These are phyloP conservation scores for Ommatoiulus sabulosus DNA, from an alignment of 2,888 invertebrate species.

Conservation along the genomic window DNA sequence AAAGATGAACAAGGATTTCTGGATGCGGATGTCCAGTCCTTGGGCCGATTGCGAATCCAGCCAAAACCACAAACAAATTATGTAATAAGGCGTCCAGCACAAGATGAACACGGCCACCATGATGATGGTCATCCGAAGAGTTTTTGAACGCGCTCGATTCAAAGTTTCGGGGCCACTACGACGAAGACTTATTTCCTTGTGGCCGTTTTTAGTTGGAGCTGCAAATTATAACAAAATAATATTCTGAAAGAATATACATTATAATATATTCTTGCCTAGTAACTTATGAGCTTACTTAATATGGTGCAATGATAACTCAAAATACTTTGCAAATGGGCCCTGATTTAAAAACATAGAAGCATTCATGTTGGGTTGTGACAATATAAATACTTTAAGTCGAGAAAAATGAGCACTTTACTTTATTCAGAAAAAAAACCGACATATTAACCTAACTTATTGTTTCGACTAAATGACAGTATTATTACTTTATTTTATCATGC, in stretches of 20 bases:
- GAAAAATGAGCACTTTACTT: no score
- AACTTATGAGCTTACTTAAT: no score
- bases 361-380: no score
- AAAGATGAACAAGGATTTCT: constrained; percentile 89
- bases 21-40: constrained; percentile 80
- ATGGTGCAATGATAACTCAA: no score
- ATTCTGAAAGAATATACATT: not conserved
- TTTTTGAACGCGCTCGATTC: constrained; percentile 84
- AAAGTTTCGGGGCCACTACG: constrained; percentile 74
- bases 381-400: no score
- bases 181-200: constrained; percentile 44
- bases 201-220: not conserved
- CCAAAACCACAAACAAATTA: constrained; percentile 92
- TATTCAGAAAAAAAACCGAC: no score
- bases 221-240: not conserved
- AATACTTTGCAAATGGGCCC: no score
- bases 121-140: constrained; percentile 94
- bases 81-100: constrained; percentile 97
- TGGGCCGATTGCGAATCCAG: constrained; percentile 79
- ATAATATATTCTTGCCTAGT: no score
- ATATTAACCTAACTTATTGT: no score
- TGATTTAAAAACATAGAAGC: no score
- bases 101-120: constrained; percentile 92
- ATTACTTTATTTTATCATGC: no score
- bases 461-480: no score